These are phyloP conservation scores for Micronycteris hirsuta DNA, from an alignment of 2,113 vertebrate genomes.

Conservation along the genomic window DNA sequence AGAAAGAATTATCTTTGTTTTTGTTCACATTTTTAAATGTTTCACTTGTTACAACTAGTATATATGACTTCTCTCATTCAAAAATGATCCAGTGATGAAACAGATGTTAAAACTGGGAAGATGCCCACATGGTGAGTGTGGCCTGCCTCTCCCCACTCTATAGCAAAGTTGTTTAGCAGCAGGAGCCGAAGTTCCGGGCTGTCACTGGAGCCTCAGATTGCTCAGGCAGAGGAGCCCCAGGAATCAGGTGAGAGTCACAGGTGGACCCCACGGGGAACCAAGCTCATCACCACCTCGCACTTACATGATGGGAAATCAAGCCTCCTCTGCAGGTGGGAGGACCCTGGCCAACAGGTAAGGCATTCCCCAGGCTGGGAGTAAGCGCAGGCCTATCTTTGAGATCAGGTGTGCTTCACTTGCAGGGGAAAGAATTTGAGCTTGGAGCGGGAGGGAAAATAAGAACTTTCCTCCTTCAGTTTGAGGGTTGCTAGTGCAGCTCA, in stretches of 20 bases:
- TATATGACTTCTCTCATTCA: neutral
- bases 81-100: neutral
- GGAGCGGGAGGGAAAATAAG: neutral
- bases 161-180: neutral
- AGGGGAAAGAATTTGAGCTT: neutral
- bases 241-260: neutral
- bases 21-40: neutral
- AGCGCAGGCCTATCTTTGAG: neutral
- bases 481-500: neutral
- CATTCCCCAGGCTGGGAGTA: neutral
- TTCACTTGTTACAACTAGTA: neutral
- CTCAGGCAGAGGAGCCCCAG: neutral
- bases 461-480: neutral
- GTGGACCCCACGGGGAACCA: fast-evolving
- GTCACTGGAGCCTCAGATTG: neutral
- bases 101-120: neutral
- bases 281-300: neutral
- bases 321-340: neutral
- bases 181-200: neutral
- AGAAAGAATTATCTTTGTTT: neutral
- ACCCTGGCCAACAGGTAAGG: neutral
- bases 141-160: fast-evolving
- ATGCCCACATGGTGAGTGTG: neutral
- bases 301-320: neutral
- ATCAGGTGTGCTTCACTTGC: neutral